Percentiles rank a stretch among this genome's conserved stretches.
These are phyloP conservation scores for Anguilla marmorata DNA, from an alignment of 2,797 vertebrate species.

Conservation along the genomic window DNA sequence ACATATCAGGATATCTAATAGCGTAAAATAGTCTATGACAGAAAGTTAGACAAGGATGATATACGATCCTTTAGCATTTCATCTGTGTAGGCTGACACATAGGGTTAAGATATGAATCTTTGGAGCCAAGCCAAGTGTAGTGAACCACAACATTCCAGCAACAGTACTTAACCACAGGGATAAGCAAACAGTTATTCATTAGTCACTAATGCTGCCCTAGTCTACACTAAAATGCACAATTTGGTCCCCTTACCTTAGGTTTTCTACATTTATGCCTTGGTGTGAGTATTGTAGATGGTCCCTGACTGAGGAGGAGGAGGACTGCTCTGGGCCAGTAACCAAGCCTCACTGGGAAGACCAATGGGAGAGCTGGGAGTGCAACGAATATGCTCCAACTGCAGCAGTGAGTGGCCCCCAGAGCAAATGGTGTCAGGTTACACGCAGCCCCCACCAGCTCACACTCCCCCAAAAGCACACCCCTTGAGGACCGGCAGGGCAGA, in stretches of 20 bases:
- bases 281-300: slow-evolving; percentile 23
- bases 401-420: slow-evolving; percentile 17
- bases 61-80: not conserved
- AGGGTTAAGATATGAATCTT: not conserved
- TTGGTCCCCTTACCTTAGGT: not conserved
- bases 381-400: slow-evolving; percentile 8
- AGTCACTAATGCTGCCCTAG: not conserved
- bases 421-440: slow-evolving; percentile 35
- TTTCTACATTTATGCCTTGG: slow-evolving; percentile 26
- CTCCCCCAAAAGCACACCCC: slow-evolving; percentile 16
- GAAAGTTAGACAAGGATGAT: not conserved
- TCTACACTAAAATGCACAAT: not conserved
- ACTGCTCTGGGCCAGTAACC: not conserved
- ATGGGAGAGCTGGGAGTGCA: slow-evolving; percentile 31
- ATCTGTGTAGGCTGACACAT: not conserved
- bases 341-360: slow-evolving; percentile 29
- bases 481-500: slow-evolving; percentile 14
- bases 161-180: not conserved
- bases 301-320: slow-evolving; percentile 7
- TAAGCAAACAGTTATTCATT: not conserved
- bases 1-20: not conserved
- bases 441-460: not conserved
- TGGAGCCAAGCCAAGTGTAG: not conserved
- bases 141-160: not conserved
- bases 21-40: not conserved